Base-by-base conservation (phyloP, 2,797 vertebrate genomes). In the Cetoscarus ocellatus region DNA sequence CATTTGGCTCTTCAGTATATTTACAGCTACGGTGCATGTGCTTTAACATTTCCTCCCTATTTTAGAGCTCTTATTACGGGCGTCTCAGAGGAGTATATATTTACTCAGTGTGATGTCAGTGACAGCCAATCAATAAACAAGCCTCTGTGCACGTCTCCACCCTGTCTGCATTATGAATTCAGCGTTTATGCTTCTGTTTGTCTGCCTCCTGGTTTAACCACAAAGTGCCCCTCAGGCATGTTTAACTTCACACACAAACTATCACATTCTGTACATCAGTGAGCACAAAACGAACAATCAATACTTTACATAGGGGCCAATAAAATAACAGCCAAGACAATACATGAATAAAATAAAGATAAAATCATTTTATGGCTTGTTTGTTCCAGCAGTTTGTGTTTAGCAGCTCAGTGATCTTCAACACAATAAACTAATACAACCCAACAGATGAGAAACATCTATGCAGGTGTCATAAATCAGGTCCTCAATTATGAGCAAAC, bases 61-160 rank as follows among this genome's bases (percentile, higher is more conserved):
- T 15, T 52, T 12, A 3, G 0, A 35, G 17, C 40, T 15, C 27
- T 67, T 57, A 70, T 61, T 49, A 44, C 53, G 17, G 6, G 35
- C 50, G n/a, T 61, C 69, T 66, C 48, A 14, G 8, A 19, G 50
- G 48, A 71, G 61, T 58, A 35, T 69, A 61, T 10, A 71, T 72
- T 67, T 51, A 43, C 51, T 60, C 10, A 10, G 2, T 36, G 69
- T 17, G 64, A 11, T 51, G 10, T 70, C 50, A 36, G 36, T 78
- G 81, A 74, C 75, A 56, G 68, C n/a, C 40, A 15, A 55, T 87
- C 80, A 63, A 64, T 82, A 69, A 53, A n/a, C 8, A 10, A 35
- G 44, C 17, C 62, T 42, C 17, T 68, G 68, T 73, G 56, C 53
- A 59, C 73, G 19, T 70, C 57, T 64, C 47, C 49, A 12, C 49